phyloP scores from a whole-genome alignment of 2,888 invertebrate genomes.

The Schizaphis graminum region DNA sequence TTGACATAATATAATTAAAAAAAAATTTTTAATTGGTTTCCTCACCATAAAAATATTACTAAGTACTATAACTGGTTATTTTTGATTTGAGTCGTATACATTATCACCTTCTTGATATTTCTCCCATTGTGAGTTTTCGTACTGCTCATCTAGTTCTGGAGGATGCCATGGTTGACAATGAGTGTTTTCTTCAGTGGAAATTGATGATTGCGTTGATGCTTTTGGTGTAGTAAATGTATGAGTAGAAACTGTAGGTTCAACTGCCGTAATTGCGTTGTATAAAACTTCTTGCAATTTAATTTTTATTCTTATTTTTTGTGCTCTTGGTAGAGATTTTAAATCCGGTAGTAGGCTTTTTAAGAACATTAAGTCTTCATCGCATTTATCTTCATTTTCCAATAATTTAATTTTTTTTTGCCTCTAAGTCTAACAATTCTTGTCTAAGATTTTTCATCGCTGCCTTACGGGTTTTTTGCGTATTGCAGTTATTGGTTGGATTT shows the following conservation, averaged over 20 bases:
- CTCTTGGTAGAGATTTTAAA: neutral
- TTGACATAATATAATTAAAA: neutral
- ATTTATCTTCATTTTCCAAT: neutral
- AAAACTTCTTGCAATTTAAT: conserved; percentile 4
- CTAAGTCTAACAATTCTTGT: neutral
- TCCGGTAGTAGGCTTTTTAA: conserved; percentile 9
- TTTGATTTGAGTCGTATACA: too few species aligned
- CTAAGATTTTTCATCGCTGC: neutral
- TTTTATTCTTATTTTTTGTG: conserved; percentile 8
- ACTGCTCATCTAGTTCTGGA: neutral
- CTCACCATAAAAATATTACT: neutral
- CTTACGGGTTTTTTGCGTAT: neutral
- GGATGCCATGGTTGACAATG: neutral
- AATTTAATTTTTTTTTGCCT: conserved; percentile 7
- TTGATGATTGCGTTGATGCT: conserved; percentile 4
- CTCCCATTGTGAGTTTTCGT: neutral
- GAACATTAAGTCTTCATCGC: conserved; percentile 17
- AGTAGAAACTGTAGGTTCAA: neutral
- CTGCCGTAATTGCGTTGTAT: neutral
- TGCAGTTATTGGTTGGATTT: neutral
- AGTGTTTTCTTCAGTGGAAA: neutral
- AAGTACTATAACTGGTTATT: neutral
- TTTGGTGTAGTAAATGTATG: neutral
- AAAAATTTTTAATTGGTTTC: neutral
- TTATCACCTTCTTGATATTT: too few species aligned